These are phyloP conservation scores for Anoplolepis gracilipes DNA, from an alignment of 1,140 invertebrate species.

Conservation along the genomic window DNA sequence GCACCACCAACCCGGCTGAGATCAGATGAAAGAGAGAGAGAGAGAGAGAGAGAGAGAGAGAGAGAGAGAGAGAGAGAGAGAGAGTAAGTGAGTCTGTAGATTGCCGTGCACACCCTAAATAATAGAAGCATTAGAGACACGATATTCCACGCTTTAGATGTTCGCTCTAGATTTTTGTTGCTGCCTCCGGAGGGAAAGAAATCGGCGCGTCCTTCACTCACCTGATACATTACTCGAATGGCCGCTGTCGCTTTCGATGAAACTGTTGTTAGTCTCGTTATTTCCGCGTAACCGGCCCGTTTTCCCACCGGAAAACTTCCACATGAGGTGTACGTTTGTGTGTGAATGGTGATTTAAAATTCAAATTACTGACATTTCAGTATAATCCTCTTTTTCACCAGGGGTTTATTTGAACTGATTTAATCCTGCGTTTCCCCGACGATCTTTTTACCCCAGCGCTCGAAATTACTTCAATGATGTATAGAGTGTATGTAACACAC, in stretches of 20 bases:
- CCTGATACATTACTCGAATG: neutral
- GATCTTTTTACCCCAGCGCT: neutral
- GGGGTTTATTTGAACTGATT: constrained; percentile 26
- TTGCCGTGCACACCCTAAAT: constrained; percentile 55
- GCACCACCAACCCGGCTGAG: constrained; percentile 57
- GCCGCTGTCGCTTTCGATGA: neutral
- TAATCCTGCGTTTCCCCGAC: neutral
- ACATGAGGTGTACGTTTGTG: neutral
- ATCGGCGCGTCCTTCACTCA: neutral
- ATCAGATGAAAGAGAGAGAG: constrained; percentile 21
- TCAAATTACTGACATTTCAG: constrained; percentile 37
- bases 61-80: too few relatives aligned
- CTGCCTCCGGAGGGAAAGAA: neutral
- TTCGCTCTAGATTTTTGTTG: constrained; percentile 7
- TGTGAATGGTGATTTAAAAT: constrained; percentile 18
- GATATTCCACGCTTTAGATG: neutral
- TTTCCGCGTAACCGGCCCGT: neutral
- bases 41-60: too few relatives aligned
- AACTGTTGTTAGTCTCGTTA: constrained; percentile 36
- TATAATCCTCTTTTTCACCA: constrained; percentile 16
- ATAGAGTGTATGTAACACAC: neutral
- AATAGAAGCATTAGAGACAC: constrained; percentile 44
- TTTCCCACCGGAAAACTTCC: constrained; percentile 4
- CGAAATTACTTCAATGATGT: neutral
- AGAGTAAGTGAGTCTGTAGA: constrained; percentile 2